These are phyloP conservation scores for Morinoia aosen DNA, from an alignment of 2,888 invertebrate genomes.

Conservation along the genomic window DNA sequence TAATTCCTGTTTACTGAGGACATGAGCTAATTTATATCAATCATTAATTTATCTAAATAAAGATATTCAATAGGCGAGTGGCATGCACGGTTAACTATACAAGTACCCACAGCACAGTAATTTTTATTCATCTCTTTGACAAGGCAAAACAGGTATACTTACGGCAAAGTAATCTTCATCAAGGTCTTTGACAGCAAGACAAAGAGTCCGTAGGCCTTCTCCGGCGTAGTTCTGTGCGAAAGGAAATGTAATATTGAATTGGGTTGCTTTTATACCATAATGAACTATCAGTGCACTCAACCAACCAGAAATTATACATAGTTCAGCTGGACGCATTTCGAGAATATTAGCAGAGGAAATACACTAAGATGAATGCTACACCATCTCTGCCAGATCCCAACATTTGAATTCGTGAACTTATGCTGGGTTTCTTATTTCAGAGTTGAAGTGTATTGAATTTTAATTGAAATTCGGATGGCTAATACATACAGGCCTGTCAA, in stretches of 20 bases:
- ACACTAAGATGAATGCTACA: neutral
- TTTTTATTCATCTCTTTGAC: too few species aligned
- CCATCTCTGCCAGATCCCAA: neutral
- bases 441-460: too few species aligned
- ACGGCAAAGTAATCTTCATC: slow-evolving; percentile 86
- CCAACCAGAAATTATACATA: neutral
- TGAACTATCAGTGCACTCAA: neutral
- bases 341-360: neutral
- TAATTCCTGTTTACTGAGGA: too few species aligned
- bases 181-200: slow-evolving; percentile 90
- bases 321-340: neutral
- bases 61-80: too few species aligned
- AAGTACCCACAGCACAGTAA: too few species aligned
- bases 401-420: too few species aligned
- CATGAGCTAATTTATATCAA: too few species aligned
- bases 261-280: neutral
- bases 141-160: slow-evolving; percentile 70
- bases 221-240: slow-evolving; percentile 89
- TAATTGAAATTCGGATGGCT: too few species aligned
- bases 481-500: too few species aligned
- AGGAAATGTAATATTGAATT: neutral
- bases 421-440: too few species aligned
- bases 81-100: too few species aligned
- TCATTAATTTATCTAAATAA: too few species aligned
- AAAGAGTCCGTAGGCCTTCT: slow-evolving; percentile 94